These are phyloP conservation scores for Erebia ligea DNA, from an alignment of 2,888 invertebrate genomes.

Conservation along the genomic window DNA sequence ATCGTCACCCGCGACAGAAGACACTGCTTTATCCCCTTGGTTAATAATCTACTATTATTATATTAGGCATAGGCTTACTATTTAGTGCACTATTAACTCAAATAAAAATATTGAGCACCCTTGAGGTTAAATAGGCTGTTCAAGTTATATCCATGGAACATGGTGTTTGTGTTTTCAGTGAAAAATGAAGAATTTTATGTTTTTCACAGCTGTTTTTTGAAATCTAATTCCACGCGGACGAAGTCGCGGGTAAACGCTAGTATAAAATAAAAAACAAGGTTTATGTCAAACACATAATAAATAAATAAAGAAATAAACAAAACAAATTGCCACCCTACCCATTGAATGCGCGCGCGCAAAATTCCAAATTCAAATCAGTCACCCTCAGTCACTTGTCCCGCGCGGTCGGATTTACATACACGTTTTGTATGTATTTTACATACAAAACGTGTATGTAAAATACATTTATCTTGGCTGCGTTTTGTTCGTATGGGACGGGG, in stretches of 20 bases:
- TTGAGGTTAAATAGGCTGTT: too few relatives aligned
- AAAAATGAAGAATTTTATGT: too few relatives aligned
- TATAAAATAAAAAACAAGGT: slow-evolving; percentile 32
- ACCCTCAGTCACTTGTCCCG: slow-evolving; percentile 60
- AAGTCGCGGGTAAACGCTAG: too few relatives aligned
- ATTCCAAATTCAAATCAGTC: slow-evolving; percentile 81
- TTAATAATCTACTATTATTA: too few relatives aligned
- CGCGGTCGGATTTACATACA: slow-evolving; percentile 75
- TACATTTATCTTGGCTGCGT: slow-evolving; percentile 54
- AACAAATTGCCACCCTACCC: slow-evolving; percentile 54
- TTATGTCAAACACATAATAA: slow-evolving; percentile 39
- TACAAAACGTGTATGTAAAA: too few relatives aligned
- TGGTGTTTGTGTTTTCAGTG: background rate
- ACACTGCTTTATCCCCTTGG: too few relatives aligned
- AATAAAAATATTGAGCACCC: too few relatives aligned
- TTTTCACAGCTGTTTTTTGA: background rate
- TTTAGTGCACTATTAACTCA: too few relatives aligned
- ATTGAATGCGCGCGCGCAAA: slow-evolving; percentile 74
- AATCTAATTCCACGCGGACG: background rate
- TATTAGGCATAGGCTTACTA: too few relatives aligned
- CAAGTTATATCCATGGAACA: too few relatives aligned
- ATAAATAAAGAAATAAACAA: slow-evolving; percentile 27
- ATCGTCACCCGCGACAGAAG: too few relatives aligned
- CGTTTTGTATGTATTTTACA: too few relatives aligned
- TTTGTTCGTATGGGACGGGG: slow-evolving; percentile 61